phyloP scores from a whole-genome alignment of 2,113 vertebrate genomes.

The Spea multiplicata region DNA sequence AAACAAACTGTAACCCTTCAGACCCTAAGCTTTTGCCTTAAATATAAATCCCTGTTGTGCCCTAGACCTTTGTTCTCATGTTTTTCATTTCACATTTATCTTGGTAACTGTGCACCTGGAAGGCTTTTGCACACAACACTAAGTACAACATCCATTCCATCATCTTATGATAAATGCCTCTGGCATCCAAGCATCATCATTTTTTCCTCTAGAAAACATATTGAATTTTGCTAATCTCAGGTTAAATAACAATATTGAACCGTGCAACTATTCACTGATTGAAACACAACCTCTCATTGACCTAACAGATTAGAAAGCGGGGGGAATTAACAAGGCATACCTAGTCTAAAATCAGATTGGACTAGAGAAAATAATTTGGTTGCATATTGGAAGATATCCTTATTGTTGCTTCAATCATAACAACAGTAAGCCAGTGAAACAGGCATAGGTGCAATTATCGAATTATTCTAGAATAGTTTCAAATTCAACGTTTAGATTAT shows the following conservation, averaged over 20 bases:
- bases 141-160: slow-evolving; percentile 20
- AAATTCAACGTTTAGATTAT: no score
- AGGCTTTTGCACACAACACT: slow-evolving; percentile 24
- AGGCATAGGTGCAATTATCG: no score
- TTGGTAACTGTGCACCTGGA: slow-evolving; percentile 22
- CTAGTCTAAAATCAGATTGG: no score
- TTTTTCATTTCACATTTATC: slow-evolving; percentile 31
- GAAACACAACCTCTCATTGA: slow-evolving; percentile 13
- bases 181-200: slow-evolving; percentile 4
- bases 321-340: slow-evolving; percentile 1
- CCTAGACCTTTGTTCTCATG: not conserved
- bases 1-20: no score
- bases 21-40: not conserved
- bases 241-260: slow-evolving; percentile 26
- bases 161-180: slow-evolving; percentile 12
- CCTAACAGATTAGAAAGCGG: slow-evolving; percentile 30
- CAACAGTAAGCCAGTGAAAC: no score
- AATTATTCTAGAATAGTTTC: no score
- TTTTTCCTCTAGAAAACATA: slow-evolving; percentile 28
- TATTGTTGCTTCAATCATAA: no score
- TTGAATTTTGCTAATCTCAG: slow-evolving; percentile 32
- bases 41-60: slow-evolving; percentile 20
- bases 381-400: no score
- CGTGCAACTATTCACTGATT: not conserved
- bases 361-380: no score